Percentiles rank a stretch among this genome's conserved stretches.
These are phyloP conservation scores for Gorsachius magnificus DNA, from an alignment of 2,797 vertebrate species.

Conservation along the genomic window DNA sequence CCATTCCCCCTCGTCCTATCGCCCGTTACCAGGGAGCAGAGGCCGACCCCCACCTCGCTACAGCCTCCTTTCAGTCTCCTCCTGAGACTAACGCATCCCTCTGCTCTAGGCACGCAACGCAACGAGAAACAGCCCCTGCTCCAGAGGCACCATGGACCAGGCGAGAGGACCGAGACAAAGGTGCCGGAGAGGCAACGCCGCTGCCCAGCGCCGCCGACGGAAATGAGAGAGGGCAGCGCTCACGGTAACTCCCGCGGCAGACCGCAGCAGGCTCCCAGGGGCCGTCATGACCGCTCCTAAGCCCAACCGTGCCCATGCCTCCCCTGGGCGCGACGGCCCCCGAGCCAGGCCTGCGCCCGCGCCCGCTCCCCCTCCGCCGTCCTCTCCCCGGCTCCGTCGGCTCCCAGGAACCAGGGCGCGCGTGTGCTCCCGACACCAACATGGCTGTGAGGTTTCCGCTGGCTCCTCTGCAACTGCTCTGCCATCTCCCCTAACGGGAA, in stretches of 20 bases:
- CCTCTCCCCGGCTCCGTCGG: neutral
- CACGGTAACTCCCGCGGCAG: rapidly evolving
- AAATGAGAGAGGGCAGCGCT: neutral
- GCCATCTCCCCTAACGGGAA: neutral
- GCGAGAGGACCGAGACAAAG: neutral
- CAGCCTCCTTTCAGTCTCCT: no score
- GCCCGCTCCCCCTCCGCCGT: neutral
- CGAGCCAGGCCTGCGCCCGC: rapidly evolving
- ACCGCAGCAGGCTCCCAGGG: neutral
- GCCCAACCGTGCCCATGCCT: rapidly evolving
- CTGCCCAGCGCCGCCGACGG: neutral
- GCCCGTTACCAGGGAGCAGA: no score
- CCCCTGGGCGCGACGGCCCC: rapidly evolving
- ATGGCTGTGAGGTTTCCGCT: slow-evolving; percentile 27
- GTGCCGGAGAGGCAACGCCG: neutral
- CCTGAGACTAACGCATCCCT: neutral
- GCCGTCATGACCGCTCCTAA: rapidly evolving
- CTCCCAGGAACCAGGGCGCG: neutral
- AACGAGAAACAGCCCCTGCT: neutral
- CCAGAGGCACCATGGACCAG: rapidly evolving
- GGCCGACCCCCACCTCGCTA: no score
- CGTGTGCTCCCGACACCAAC: neutral
- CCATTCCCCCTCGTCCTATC: no score
- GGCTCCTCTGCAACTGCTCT: neutral
- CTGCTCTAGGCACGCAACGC: neutral